Conservation (phyloP, 1,140 invertebrate genomes). For the Eumeta japonica region DNA sequence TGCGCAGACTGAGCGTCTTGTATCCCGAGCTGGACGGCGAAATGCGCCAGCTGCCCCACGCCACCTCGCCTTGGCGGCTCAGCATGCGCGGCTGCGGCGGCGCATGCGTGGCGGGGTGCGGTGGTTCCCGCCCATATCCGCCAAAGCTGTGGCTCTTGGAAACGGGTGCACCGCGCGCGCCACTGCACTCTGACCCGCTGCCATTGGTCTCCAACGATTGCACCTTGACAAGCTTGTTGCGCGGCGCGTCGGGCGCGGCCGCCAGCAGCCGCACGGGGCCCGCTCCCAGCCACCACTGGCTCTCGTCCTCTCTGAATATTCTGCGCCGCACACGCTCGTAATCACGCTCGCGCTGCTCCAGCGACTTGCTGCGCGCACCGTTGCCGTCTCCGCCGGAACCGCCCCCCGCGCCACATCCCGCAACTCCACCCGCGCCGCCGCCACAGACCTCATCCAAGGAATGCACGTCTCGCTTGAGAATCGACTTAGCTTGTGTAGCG, state of each 20-base stretch:
- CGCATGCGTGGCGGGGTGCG: slow-evolving; percentile 49
- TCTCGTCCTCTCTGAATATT: slow-evolving; percentile 73
- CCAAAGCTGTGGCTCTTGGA: slow-evolving; percentile 86
- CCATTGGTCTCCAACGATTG: slow-evolving; percentile 61
- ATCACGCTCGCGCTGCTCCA: slow-evolving; percentile 87
- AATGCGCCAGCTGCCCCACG: slow-evolving; percentile 62
- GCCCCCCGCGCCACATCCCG: too few species aligned
- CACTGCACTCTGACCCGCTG: slow-evolving; percentile 43
- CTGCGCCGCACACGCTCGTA: slow-evolving; percentile 78
- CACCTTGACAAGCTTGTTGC: too few species aligned
- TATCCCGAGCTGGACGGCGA: slow-evolving; percentile 82
- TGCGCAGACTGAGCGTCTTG: slow-evolving; percentile 68
- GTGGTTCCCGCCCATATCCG: slow-evolving; percentile 65
- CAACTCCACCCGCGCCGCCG: too few species aligned
- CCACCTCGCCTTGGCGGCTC: slow-evolving; percentile 68
- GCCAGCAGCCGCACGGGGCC: slow-evolving; percentile 34
- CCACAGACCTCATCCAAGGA: slow-evolving; percentile 67
- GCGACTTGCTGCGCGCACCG: slow-evolving; percentile 72
- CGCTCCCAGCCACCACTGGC: slow-evolving; percentile 29
- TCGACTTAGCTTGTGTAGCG: slow-evolving; percentile 61
- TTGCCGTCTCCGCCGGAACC: slow-evolving; percentile 6
- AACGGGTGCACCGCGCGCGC: slow-evolving; percentile 53
- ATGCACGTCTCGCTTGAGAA: slow-evolving; percentile 78
- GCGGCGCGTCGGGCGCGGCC: slow-evolving; percentile 23
- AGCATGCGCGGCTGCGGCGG: slow-evolving; percentile 54